Evolutionary conservation across 2,888 invertebrate species (phyloP).

Genomic region (Noctua janthe): DNA sequence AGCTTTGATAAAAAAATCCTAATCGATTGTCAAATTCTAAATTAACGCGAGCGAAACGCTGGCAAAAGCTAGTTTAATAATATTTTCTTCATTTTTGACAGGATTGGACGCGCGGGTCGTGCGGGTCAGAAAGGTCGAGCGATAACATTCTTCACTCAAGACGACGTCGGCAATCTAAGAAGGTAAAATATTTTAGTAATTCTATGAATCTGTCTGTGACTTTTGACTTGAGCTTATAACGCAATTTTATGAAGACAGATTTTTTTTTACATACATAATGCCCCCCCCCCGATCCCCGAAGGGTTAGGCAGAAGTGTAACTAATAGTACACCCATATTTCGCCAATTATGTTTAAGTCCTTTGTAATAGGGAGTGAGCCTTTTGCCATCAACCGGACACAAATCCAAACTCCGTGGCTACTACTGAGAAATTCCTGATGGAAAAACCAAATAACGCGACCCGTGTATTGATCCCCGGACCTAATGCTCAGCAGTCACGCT

Average conservation of each 20-base stretch:
- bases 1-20: no score
- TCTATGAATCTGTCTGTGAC: neutral
- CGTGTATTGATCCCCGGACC: no score
- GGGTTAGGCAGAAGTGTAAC: neutral
- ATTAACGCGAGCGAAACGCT: no score
- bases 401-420: neutral
- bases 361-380: neutral
- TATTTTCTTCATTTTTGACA: slow-evolving; percentile 48
- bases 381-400: neutral
- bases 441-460: no score
- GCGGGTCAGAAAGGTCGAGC: slow-evolving; percentile 97
- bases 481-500: neutral
- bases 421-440: neutral
- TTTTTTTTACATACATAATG: no score
- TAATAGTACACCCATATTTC: no score
- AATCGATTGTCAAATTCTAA: no score
- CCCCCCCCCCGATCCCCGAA: no score
- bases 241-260: neutral
- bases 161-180: slow-evolving; percentile 96
- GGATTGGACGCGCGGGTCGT: slow-evolving; percentile 96
- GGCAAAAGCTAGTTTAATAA: no score
- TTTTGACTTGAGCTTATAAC: neutral
- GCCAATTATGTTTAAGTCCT: no score
- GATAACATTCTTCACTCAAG: slow-evolving; percentile 97
- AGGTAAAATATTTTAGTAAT: slow-evolving; percentile 89